Evolutionary conservation across 2,888 invertebrate species (phyloP).

Genomic region (Hyposoter didymator): DNA sequence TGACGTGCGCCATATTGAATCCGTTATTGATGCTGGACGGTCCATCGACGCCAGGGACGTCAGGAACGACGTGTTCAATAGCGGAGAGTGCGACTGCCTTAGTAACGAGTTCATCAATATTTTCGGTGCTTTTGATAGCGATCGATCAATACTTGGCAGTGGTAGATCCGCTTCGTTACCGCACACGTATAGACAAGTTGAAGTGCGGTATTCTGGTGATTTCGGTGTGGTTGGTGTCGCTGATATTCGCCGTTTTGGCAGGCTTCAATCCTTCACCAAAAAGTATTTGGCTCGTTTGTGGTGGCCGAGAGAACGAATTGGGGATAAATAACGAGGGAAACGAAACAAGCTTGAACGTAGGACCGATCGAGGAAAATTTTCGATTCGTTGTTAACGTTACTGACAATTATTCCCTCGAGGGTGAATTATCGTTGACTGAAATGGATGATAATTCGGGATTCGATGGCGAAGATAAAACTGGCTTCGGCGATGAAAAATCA

Average conservation of each 20-base stretch:
- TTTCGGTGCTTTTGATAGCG: constrained; percentile 88
- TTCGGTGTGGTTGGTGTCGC: constrained; percentile 85
- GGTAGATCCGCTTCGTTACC: constrained; percentile 88
- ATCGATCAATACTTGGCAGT: constrained; percentile 89
- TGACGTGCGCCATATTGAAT: constrained; percentile 85
- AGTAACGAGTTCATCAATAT: constrained; percentile 86
- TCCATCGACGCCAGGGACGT: constrained; percentile 83
- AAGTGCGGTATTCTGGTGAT: constrained; percentile 85
- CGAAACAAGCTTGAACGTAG: constrained; percentile 29
- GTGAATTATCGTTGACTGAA: constrained; percentile 53
- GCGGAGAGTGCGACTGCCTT: constrained; percentile 88
- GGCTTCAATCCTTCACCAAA: constrained; percentile 84
- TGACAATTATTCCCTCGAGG: constrained; percentile 52
- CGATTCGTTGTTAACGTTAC: constrained; percentile 50
- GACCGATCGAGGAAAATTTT: constrained; percentile 57
- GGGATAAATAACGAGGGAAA: constrained; percentile 33
- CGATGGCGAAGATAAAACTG: constrained; percentile 20
- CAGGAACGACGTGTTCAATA: constrained; percentile 85
- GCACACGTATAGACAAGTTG: constrained; percentile 86
- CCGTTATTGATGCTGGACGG: constrained; percentile 85
- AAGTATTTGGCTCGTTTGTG: constrained; percentile 84
- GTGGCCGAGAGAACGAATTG: constrained; percentile 23
- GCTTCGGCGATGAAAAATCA: not conserved
- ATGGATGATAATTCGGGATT: constrained; percentile 34
- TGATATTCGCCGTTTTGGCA: constrained; percentile 84